Conservation (phyloP, 2,797 vertebrate species). For the Propithecus deckenii region DNA sequence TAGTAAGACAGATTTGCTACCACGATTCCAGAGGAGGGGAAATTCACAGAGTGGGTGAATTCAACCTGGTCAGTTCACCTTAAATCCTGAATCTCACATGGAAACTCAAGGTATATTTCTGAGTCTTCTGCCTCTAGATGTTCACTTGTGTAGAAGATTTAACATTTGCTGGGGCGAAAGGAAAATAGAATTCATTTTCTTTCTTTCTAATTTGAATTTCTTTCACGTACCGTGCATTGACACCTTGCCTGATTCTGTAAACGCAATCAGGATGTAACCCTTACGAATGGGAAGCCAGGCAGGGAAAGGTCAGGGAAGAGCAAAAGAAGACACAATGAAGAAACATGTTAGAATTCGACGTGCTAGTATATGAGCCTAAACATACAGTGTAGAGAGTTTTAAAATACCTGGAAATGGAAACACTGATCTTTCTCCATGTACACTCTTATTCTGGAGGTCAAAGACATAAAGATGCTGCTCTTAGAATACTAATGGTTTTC, state of each 20-base stretch:
- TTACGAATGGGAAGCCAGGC: background rate
- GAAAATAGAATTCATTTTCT: background rate
- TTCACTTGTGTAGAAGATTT: background rate
- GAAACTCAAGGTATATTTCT: background rate
- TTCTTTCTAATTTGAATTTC: background rate
- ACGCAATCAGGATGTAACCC: background rate
- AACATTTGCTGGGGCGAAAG: background rate
- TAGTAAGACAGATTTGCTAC: background rate
- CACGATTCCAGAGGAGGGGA: background rate
- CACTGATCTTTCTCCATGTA: background rate
- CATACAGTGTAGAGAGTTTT: background rate
- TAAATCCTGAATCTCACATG: background rate
- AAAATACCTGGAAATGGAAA: background rate
- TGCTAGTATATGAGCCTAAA: background rate
- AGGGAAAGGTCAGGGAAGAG: background rate
- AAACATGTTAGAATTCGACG: background rate
- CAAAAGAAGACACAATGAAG: background rate
- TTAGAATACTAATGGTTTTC: conserved; percentile 35
- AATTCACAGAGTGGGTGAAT: background rate
- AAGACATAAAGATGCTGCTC: conserved; percentile 7
- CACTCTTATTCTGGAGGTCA: background rate
- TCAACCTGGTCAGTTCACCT: background rate
- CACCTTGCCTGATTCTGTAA: background rate
- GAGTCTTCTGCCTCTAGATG: background rate
- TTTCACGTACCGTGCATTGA: background rate